These are phyloP conservation scores for Cottoperca gobio DNA, from an alignment of 2,797 vertebrate species.

Conservation along the genomic window DNA sequence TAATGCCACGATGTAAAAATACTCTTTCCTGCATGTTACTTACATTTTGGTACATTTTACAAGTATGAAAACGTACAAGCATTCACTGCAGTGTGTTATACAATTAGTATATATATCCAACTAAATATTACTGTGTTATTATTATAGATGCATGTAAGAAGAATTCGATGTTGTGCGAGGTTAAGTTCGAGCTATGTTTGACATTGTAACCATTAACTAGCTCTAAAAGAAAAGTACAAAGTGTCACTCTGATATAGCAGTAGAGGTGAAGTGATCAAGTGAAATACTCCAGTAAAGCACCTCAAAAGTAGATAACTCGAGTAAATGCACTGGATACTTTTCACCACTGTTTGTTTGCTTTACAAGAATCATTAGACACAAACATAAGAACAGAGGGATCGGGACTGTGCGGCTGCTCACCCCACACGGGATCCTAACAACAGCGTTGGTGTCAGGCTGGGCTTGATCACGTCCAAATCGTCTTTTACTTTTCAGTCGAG, in stretches of 20 bases:
- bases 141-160: neutral
- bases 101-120: too few relatives aligned
- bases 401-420: slow-evolving; percentile 37
- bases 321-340: neutral
- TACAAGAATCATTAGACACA: too few relatives aligned
- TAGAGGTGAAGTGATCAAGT: neutral
- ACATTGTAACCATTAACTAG: neutral
- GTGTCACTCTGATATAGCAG: neutral
- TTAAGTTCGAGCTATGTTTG: neutral
- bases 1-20: neutral
- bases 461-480: neutral
- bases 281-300: neutral
- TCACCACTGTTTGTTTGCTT: neutral
- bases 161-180: neutral
- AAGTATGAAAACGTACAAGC: neutral
- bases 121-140: too few relatives aligned
- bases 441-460: neutral
- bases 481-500: neutral
- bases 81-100: too few relatives aligned
- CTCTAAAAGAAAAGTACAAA: neutral
- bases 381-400: neutral
- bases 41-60: too few relatives aligned
- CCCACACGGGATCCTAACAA: neutral
- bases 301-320: neutral
- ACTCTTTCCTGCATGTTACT: neutral